Evolutionary conservation across 2,113 vertebrate species (phyloP), one percentile per base, ranked within the genome.

Genomic region (Thunnus thynnus): DNA sequence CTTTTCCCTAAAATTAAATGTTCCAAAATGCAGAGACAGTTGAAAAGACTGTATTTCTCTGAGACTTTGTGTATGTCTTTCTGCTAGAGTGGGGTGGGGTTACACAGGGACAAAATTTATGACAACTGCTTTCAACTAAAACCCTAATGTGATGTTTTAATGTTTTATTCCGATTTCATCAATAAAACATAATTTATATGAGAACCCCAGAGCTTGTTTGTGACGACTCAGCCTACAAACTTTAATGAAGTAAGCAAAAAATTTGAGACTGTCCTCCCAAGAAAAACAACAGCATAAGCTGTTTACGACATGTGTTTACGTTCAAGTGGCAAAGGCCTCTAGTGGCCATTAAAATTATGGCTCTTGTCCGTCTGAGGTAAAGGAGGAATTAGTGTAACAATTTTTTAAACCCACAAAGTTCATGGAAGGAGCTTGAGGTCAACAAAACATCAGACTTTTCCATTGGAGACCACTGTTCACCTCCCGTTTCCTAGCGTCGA

Each of bases 171-270:
- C 8, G 9, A 41, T 16, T n/a, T 3, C 47, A 27, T 54, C 22
- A 74, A 52, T 36, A 25, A 64, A 44, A 16, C 30, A 22, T 75
- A 8, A 57, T 52, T 70, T 55, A 66, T 61, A 22, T 18, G 22
- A 61, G 32, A 74, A 30, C 44, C 7, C 5, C 30, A 46, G 36
- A 41, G 36, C 20, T n/a, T 78, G 56, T 85, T 80, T 56, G 50
- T 44, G 22, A 48, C 47, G 68, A 8, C 13, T 46, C 10, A 55
- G 25, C 22, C 22, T 17, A 14, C 30, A 66, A 20, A 11, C 18
- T 5, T 20, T 44, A 25, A 6, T 47, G 13, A 52, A 52, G 46
- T 50, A 27, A 47, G 25, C 25, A 58, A 25, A 12, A 71, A 61
- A 48, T 8, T 41, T 41, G 36, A 41, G 36, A 41, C 36, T 9